Evolutionary conservation across 2,797 vertebrate species (phyloP), one percentile per base, ranked within the genome.

Genomic region (Pantherophis alleghaniensis): DNA sequence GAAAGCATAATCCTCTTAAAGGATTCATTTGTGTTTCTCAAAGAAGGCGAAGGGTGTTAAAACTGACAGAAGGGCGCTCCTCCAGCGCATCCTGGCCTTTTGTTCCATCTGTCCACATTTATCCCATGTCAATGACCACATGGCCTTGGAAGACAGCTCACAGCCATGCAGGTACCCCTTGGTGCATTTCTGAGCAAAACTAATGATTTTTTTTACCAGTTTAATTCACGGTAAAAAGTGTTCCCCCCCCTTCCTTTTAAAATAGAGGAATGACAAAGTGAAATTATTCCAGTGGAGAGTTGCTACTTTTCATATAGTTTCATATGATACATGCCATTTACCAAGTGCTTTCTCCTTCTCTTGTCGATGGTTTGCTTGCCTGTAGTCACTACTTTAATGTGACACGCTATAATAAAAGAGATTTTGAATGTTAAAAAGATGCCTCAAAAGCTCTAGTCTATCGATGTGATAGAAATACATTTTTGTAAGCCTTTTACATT

Each of bases 371-470:
- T 53, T 87, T 88, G 69, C 51, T 89, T 42, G 14, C 26, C 42
- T 93, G 69, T 94, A 93, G 91, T 83, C 94, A 94, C n/a, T 60
- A 86, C 42, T 56, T 95, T 93, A 92, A 91, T 87, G 57, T 79
- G 90, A 32, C 94, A 94, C 83, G 18, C 47, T 91, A 60, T 55
- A 91, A 86, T 59, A 16, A 74, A 88, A 59, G 90, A 93, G 90
- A 89, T 88, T 74, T 53, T 79, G 74, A n/a, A 79, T 56, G 5
- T 87, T 91, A 37, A 92, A 51, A 92, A 69, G 26, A 12, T 11
- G 24, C 9, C 61, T 22, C 56, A 57, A 83, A 42, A 60, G 6
- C 1, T 7, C 1, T 55, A n/a, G 5, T 59, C 14, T 87, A 66
- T 86, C 7, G 3, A 24, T 14, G 57, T 55, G 56, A 26, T n/a